Percentiles rank a stretch among this genome's conserved stretches.
Evolutionary conservation across 1,140 invertebrate species (phyloP).

Genomic region (Cherax quadricarinatus): DNA sequence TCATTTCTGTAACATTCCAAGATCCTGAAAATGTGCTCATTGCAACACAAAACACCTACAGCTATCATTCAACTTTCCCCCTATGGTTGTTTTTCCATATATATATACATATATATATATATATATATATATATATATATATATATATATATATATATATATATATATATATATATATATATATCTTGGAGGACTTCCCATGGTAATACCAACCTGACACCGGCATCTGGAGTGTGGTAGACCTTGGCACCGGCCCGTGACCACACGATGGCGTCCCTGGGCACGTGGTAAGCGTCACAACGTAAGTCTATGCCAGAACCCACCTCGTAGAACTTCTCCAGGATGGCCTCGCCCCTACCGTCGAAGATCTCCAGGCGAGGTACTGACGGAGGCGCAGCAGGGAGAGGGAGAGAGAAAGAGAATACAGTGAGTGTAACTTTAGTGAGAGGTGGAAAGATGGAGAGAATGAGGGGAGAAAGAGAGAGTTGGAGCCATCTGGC

Average conservation of each 20-base stretch:
- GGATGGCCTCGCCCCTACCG: conserved; percentile 85
- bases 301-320: conserved; percentile 90
- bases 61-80: no score
- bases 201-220: conserved; percentile 23
- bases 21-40: no score
- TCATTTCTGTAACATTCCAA: no score
- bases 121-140: no score
- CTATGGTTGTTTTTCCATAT: no score
- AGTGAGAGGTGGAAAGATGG: background rate
- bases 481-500: no score
- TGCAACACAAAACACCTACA: no score
- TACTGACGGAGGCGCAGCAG: conserved; percentile 80
- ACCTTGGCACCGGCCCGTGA: conserved; percentile 75
- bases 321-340: conserved; percentile 90
- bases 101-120: no score
- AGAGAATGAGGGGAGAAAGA: background rate
- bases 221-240: conserved; percentile 71
- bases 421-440: background rate
- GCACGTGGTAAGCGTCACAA: conserved; percentile 88
- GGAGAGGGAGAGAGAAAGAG: background rate
- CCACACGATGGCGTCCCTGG: conserved; percentile 74
- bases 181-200: no score
- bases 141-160: no score
- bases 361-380: conserved; percentile 89
- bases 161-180: no score